These are phyloP conservation scores for Pholis gunnellus DNA, from an alignment of 2,113 vertebrate species.

Conservation along the genomic window DNA sequence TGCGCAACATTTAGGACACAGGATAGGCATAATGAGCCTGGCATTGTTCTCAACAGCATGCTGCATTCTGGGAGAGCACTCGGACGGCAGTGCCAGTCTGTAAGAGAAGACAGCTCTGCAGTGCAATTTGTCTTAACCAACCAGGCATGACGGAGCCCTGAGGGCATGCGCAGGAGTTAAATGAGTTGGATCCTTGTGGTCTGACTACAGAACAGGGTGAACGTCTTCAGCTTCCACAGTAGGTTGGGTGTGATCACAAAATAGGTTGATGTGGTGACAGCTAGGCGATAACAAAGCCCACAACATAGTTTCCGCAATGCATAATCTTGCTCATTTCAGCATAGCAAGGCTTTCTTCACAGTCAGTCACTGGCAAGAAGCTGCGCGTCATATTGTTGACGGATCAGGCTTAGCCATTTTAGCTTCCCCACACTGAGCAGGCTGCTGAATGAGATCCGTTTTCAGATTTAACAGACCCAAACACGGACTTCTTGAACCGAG, in stretches of 20 bases:
- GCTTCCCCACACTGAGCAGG: constrained; percentile 8
- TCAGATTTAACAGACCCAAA: constrained; percentile 28
- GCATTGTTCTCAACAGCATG: constrained; percentile 56
- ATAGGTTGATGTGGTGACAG: constrained; percentile 7
- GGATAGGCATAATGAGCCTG: constrained; percentile 49
- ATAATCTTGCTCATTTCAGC: constrained; percentile 23
- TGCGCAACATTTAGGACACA: constrained; percentile 45
- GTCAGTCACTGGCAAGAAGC: constrained; percentile 30
- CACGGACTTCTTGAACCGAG: constrained; percentile 43
- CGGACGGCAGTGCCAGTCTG: constrained; percentile 35
- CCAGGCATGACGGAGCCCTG: constrained; percentile 30
- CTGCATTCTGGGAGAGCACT: constrained; percentile 43
- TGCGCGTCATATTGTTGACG: constrained; percentile 21
- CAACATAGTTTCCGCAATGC: not conserved
- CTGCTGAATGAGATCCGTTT: constrained; percentile 23
- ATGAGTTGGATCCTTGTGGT: constrained; percentile 32
- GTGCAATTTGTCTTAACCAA: constrained; percentile 41
- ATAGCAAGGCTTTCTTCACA: constrained; percentile 34
- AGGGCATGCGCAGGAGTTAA: constrained; percentile 26
- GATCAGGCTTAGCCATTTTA: constrained; percentile 13
- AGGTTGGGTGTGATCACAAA: constrained; percentile 7
- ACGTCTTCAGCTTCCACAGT: not conserved
- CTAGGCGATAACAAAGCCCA: not conserved
- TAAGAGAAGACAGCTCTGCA: constrained; percentile 33
- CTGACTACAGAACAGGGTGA: not conserved